These are phyloP conservation scores for Campylomormyrus numenius DNA, from an alignment of 2,113 vertebrate genomes.

Conservation along the genomic window DNA sequence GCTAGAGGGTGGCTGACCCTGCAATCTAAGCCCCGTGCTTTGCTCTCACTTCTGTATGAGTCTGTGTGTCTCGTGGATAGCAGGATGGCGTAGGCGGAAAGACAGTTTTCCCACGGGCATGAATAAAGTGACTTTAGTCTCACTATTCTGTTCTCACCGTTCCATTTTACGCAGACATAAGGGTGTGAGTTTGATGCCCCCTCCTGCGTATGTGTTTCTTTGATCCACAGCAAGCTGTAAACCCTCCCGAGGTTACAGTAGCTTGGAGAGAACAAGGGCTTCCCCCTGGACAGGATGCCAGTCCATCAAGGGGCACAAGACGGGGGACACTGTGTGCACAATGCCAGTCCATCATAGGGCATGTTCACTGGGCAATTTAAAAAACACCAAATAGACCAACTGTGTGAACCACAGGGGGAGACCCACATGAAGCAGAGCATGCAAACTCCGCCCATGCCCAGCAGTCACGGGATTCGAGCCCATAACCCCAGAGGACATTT, in stretches of 20 bases:
- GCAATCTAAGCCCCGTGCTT: not conserved
- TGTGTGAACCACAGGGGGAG: not conserved
- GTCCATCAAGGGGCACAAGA: not conserved
- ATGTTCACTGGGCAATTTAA: not conserved
- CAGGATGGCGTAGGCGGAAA: not conserved
- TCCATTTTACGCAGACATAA: not conserved
- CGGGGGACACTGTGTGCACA: not conserved
- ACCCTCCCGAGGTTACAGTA: not conserved
- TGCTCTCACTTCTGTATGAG: not conserved
- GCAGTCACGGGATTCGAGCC: not conserved
- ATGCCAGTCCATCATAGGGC: not conserved
- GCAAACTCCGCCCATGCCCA: not conserved
- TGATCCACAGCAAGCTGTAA: not conserved
- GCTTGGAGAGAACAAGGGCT: not conserved
- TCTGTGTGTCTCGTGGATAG: not conserved
- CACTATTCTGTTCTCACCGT: not conserved
- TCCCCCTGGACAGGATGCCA: not conserved
- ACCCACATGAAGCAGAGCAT: not conserved
- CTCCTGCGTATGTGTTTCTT: not conserved
- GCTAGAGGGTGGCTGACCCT: not conserved
- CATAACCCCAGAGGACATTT: not conserved
- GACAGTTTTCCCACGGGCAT: not conserved
- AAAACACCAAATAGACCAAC: not conserved
- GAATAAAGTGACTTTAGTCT: not conserved
- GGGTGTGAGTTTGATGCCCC: not conserved